phyloP scores from a whole-genome alignment of 2,888 invertebrate species.

The Eupithecia inturbata region DNA sequence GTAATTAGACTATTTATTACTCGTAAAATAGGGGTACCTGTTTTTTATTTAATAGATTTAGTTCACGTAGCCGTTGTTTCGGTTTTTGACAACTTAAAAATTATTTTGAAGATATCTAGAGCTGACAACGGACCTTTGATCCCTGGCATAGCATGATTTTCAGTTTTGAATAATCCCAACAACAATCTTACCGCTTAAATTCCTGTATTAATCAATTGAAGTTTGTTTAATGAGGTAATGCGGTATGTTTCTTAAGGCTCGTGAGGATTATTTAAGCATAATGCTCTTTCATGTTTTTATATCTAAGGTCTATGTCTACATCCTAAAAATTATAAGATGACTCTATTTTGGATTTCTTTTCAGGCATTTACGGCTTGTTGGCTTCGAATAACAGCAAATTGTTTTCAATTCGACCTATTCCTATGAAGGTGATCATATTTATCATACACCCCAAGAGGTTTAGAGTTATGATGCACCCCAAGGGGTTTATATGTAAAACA shows the following conservation, averaged over 20 bases:
- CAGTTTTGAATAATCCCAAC: background rate
- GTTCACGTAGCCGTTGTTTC: background rate
- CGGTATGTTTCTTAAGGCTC: constrained; percentile 3
- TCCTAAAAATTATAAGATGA: no score
- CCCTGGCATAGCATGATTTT: background rate
- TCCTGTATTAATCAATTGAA: constrained; percentile 8
- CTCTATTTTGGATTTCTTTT: background rate
- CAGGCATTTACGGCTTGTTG: background rate
- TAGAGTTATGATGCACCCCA: background rate
- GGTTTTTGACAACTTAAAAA: background rate
- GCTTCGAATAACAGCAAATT: background rate
- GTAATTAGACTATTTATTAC: background rate
- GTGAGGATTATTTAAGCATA: background rate
- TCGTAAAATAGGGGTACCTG: background rate
- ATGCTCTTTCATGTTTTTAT: background rate
- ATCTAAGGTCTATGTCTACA: background rate
- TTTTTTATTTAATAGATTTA: background rate
- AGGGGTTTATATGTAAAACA: background rate
- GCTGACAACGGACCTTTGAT: background rate
- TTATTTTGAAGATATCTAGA: background rate
- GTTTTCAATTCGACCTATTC: background rate
- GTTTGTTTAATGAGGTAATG: constrained; percentile 8
- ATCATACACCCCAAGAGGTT: background rate
- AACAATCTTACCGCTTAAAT: constrained; percentile 5
- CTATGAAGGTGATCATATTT: background rate